A percentile compares a stretch with the other conserved stretches of the same genome.
Conservation (phyloP, 2,113 vertebrate species). For the Rhabdomys dilectus region DNA sequence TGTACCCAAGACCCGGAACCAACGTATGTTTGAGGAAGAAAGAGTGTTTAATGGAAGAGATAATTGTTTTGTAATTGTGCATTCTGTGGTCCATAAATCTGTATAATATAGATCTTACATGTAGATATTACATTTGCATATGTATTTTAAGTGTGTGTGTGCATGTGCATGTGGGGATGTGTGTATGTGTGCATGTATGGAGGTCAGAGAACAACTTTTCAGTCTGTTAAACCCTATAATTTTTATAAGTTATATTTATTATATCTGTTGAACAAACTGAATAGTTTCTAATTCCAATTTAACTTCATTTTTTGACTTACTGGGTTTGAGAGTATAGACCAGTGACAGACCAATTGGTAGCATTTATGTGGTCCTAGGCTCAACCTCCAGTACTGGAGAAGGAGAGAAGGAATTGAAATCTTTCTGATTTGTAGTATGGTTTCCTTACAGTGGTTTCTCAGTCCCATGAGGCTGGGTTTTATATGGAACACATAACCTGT, state of each 20-base stretch:
- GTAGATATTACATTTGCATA: not conserved
- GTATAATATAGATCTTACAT: not conserved
- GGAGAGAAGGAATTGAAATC: not conserved
- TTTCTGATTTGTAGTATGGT: not conserved
- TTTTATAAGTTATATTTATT: not conserved
- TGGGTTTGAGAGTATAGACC: not conserved
- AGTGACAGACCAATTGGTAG: not conserved
- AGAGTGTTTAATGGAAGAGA: not conserved
- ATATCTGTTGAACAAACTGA: not conserved
- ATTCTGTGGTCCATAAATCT: not conserved
- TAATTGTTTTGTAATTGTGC: not conserved
- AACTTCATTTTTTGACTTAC: not conserved
- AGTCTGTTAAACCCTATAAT: not conserved
- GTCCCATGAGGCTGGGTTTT: not conserved
- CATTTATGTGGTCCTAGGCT: not conserved
- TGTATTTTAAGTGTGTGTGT: not conserved
- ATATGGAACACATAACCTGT: not conserved
- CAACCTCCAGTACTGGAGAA: not conserved
- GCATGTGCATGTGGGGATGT: not conserved
- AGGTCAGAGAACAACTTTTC: not conserved
- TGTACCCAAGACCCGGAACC: not conserved
- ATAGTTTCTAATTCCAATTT: not conserved
- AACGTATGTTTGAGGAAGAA: not conserved
- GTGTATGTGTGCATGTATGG: not conserved
- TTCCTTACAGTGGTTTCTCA: not conserved